Conservation (phyloP, 2,113 vertebrate genomes). For the Sitta europaea region DNA sequence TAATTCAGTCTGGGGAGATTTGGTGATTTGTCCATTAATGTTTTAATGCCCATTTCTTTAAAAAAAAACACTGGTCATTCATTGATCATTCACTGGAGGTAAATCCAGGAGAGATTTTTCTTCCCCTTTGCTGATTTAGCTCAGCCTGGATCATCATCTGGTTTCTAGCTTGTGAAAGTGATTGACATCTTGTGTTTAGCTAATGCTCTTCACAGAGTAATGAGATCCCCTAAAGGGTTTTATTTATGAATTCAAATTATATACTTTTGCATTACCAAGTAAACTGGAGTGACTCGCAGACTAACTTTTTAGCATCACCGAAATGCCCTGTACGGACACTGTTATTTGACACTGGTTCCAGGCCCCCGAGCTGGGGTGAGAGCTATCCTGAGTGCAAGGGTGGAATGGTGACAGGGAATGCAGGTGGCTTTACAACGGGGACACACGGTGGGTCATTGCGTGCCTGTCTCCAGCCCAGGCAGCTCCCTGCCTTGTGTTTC, state of each 20-base stretch:
- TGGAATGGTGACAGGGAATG: neutral
- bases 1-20: neutral
- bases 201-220: constrained; percentile 33
- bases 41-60: neutral
- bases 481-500: neutral
- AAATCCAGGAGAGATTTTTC: neutral
- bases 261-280: constrained; percentile 18
- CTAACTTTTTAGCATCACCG: neutral
- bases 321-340: neutral
- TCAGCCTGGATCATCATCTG: neutral
- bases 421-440: neutral
- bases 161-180: neutral
- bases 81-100: fast-evolving
- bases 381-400: neutral
- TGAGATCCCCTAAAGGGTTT: constrained; percentile 24
- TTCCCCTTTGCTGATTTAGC: neutral
- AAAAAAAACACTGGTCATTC: neutral
- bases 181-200: constrained; percentile 10
- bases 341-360: neutral
- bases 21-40: neutral
- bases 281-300: constrained; percentile 20
- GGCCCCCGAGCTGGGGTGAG: fast-evolving
- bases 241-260: constrained; percentile 50
- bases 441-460: fast-evolving
- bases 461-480: neutral